Conservation (phyloP, 2,113 vertebrate species). For the Callorhinus ursinus region DNA sequence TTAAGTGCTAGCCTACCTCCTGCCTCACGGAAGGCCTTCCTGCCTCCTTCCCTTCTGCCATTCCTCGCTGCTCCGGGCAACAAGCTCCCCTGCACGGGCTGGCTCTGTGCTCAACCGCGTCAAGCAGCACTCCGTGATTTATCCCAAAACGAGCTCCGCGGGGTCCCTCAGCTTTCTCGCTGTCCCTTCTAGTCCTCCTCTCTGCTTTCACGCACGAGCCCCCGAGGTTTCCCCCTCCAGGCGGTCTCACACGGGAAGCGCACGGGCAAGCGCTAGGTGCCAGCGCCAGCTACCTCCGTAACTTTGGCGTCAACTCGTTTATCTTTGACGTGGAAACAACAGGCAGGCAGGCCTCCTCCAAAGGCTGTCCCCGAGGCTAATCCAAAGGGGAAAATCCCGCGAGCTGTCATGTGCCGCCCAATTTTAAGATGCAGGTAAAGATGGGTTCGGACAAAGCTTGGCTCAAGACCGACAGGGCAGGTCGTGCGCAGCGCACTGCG, state of each 20-base stretch:
- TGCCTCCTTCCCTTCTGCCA: background rate
- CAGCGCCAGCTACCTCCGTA: background rate
- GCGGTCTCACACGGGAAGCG: background rate
- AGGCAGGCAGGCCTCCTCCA: background rate
- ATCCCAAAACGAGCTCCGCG: background rate
- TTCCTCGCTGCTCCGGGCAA: background rate
- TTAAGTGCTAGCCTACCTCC: background rate
- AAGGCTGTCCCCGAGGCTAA: background rate
- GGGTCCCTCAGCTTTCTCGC: background rate
- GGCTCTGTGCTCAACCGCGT: background rate
- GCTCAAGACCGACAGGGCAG: background rate
- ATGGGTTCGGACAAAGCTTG: background rate
- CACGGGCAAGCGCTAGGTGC: background rate
- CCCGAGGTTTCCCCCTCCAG: background rate
- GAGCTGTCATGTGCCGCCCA: background rate
- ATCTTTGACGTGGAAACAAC: background rate
- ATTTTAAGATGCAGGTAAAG: background rate
- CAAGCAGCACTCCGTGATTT: background rate
- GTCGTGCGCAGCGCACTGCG: background rate
- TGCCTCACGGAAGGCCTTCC: background rate
- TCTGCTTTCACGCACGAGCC: background rate
- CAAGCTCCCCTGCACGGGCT: background rate
- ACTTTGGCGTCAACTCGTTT: background rate
- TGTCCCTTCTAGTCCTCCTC: background rate
- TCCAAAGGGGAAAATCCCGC: background rate